Percentiles rank a stretch among this genome's conserved stretches.
These are phyloP conservation scores for Paraescarpia echinospica DNA, from an alignment of 1,140 invertebrate species.

Conservation along the genomic window DNA sequence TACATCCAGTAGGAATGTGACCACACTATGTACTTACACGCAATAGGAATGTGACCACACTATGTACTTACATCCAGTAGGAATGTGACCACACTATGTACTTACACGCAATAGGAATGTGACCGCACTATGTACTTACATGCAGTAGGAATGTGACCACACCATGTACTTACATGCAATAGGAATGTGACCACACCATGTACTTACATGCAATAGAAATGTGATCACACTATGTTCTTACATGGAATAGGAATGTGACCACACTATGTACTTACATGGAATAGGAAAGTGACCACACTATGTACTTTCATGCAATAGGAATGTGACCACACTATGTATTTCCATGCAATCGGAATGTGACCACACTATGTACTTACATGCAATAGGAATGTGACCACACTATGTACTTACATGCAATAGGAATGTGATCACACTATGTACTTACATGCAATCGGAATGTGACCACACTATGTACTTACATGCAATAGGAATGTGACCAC, in stretches of 20 bases:
- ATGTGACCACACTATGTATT: neutral
- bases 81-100: neutral
- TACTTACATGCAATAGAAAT: neutral
- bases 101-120: neutral
- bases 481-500: neutral
- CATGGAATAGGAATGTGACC: neutral
- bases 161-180: too few relatives aligned
- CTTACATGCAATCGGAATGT: too few relatives aligned
- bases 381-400: too few relatives aligned
- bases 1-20: too few relatives aligned
- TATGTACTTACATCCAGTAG: too few relatives aligned
- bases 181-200: neutral
- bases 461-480: too few relatives aligned
- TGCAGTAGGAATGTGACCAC: neutral
- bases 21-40: neutral
- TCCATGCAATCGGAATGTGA: too few relatives aligned
- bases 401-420: too few relatives aligned
- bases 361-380: too few relatives aligned
- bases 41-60: neutral
- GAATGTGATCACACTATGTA: too few relatives aligned
- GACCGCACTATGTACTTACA: neutral
- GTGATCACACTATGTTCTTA: neutral
- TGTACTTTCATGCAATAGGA: neutral
- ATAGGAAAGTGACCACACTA: neutral
- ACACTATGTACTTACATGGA: too few relatives aligned